These are phyloP conservation scores for Galeopsomyia nigrocyanea DNA, from an alignment of 2,888 invertebrate species.

Conservation along the genomic window DNA sequence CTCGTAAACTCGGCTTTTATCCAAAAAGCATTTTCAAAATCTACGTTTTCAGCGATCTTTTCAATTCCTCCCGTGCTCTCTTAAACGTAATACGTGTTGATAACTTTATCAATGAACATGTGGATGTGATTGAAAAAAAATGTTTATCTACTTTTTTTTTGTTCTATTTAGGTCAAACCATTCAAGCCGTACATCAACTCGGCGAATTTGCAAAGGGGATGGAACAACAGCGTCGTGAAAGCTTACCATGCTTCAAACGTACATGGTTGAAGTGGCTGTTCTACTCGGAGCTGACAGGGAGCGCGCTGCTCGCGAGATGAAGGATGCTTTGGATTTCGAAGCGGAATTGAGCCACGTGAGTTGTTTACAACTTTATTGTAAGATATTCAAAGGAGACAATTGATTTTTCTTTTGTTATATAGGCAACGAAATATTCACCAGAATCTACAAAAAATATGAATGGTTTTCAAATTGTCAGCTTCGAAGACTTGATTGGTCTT, in stretches of 20 bases:
- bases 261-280: conserved; percentile 10
- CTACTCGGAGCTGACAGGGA: conserved; percentile 2
- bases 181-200: conserved; percentile 1
- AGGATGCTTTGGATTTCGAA: conserved; percentile 2
- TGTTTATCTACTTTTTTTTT: too few species aligned
- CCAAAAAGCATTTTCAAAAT: conserved; percentile 23
- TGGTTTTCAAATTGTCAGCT: too few species aligned
- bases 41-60: conserved; percentile 13
- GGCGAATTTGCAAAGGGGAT: conserved; percentile 17
- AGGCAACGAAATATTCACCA: too few species aligned
- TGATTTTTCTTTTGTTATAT: too few species aligned
- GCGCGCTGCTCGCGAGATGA: neutral
- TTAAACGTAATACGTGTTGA: conserved; percentile 6
- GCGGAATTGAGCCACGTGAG: neutral
- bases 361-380: neutral
- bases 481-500: too few species aligned
- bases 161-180: conserved; percentile 20
- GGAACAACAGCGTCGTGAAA: neutral
- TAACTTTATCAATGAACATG: too few species aligned
- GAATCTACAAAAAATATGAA: too few species aligned
- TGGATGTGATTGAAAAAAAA: too few species aligned
- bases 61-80: conserved; percentile 6
- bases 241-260: conserved; percentile 10
- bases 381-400: too few species aligned
- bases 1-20: conserved; percentile 14